Base-by-base conservation (phyloP, 2,113 vertebrate species). In the Hippoglossus stenolepis region DNA sequence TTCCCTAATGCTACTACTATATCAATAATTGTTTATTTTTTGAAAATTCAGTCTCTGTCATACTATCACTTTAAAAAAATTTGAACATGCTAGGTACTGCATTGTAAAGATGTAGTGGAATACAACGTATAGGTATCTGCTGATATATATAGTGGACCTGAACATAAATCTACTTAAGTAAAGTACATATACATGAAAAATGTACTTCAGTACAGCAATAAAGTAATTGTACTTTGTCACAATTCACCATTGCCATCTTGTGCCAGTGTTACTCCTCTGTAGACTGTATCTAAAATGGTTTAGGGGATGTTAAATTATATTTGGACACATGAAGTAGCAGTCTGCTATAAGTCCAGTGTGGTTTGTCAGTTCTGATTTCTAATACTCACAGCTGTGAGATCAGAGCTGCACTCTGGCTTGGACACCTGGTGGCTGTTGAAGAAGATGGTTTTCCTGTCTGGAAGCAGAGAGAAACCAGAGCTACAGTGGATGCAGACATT, bases 361-460 rank as follows among this genome's bases (percentile, higher is more conserved):
- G 6, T 53, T 53, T 53, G 35, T 38, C 8, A 10, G 7, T 38
- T 53, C 8, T 8, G 1, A 17, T 66, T 15, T 28, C 0, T 24
- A 1, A 3, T 51, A 74, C 93, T 91, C 66, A 95, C 94, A 47
- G 91, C 86, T 3, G 93, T 94, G 18, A 95, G 91, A 58, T 93
- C 89, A 21, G 94, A 95, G 66, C 75, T 92, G 14, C 93, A 95
- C 87, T 94, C 93, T 1, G 93, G 93, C 61, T 95, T 95, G 43
- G 94, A 95, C 62, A 95, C 94, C 35, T 94, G 87, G 1, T 94
- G 94, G 59, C 95, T 95, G 90, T 95, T 94, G 73, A 95, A 95
- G 83, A 95, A 95, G 73, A 95, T 94, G 0, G 93, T 94, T 69
- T 90, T 80, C 77, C 90, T 91, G 59, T 95, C 95, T 95, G 87